Evolutionary conservation across 2,797 vertebrate species (phyloP), one percentile per base, ranked within the genome.

Genomic region (Pseudopleuronectes americanus): DNA sequence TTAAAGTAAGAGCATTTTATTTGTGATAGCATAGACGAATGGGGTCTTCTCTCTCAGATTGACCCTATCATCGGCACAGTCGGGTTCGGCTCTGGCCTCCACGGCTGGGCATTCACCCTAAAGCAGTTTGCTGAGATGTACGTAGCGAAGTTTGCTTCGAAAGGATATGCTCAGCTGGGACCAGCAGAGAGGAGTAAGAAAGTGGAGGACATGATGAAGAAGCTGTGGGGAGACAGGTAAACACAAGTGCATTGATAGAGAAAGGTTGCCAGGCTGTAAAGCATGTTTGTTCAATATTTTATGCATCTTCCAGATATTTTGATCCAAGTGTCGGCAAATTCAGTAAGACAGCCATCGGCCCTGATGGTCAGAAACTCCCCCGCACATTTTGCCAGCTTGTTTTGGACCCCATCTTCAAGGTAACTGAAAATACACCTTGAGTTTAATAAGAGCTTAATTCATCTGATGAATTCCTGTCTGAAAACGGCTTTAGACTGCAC

Each of bases 51-150:
- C 45, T 43, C 2, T 77, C 76, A 98, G 97, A 96, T 99, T 2
- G 97, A 98, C 62, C 97, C 97, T 0, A 93, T 97, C 7, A 85
- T 96, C 0, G 97, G 97, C 2, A 98, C 97, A 0, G 96, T 99
- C 0, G 97, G 97, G 51, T 98, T 99, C 0, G 97, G 97, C 16
- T 99, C 97, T 0, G 97, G 97, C 22, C 94, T 99, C 48, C 97
- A 99, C 0, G 97, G 97, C 51, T 98, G 97, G 97, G 97, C 97
- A 17, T 98, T 99, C 87, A 98, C 97, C 7, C 88, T 99, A 33
- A 99, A 99, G 90, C 97, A 99, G 92, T 99, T 98, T 69, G 97
- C 96, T 0, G 97, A 99, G 90, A 97, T 98, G 97, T 99, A 98
- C 0, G 96, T 97, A 58, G 92, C 95, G 24, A 98, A 97, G 89